Evolutionary conservation across 2,797 vertebrate species (phyloP).

Genomic region (Hippopotamyrus pictus): DNA sequence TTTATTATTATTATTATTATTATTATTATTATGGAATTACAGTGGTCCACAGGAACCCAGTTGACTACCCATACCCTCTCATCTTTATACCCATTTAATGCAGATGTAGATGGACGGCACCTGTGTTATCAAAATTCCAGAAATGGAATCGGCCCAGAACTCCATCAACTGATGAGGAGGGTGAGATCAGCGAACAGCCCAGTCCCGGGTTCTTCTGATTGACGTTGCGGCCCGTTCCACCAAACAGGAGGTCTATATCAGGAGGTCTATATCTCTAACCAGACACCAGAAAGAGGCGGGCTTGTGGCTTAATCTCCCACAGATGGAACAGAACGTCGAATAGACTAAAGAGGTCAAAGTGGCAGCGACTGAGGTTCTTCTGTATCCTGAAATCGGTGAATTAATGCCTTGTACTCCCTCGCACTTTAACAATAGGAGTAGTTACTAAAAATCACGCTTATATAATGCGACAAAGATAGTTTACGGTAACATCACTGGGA

Average conservation of each 20-base stretch:
- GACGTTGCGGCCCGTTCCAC: not conserved
- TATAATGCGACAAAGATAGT: not conserved
- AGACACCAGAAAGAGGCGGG: not conserved
- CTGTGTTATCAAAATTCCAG: not conserved
- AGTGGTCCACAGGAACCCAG: not conserved
- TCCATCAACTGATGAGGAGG: not conserved
- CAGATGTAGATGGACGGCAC: not conserved
- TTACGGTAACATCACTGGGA: not conserved
- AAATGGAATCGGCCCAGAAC: not conserved
- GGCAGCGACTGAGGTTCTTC: not conserved
- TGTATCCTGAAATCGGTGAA: not conserved
- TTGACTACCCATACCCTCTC: not conserved
- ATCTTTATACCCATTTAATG: not conserved
- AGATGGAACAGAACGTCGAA: not conserved
- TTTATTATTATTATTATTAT: not conserved
- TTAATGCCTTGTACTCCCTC: not conserved
- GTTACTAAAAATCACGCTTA: not conserved
- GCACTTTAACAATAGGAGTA: not conserved
- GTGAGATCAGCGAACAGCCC: not conserved
- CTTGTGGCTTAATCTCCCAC: not conserved
- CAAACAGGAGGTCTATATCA: not conserved
- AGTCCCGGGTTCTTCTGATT: not conserved
- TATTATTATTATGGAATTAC: not conserved
- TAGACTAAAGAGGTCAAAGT: not conserved
- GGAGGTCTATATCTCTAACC: not conserved